phyloP scores from a whole-genome alignment of 2,888 invertebrate species.

The Nesidiocoris tenuis region DNA sequence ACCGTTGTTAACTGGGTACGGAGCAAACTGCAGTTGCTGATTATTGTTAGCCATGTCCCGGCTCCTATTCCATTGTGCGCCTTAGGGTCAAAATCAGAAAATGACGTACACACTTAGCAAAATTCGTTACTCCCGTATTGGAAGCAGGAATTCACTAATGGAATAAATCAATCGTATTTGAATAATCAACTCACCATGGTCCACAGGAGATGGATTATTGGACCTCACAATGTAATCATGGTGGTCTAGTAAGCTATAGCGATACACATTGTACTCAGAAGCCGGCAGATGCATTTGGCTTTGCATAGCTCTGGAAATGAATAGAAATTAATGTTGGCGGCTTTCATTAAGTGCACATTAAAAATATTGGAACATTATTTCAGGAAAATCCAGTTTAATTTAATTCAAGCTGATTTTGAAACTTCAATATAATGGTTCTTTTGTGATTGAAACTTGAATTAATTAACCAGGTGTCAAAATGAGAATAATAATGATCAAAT shows the following conservation, averaged over 20 bases:
- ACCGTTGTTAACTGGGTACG: background rate
- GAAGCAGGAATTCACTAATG: too few relatives aligned
- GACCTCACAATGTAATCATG: conserved; percentile 41
- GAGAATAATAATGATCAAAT: too few relatives aligned
- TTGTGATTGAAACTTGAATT: too few relatives aligned
- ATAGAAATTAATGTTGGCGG: too few relatives aligned
- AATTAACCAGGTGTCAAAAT: too few relatives aligned
- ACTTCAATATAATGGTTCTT: too few relatives aligned
- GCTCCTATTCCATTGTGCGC: conserved; percentile 10
- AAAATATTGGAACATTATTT: background rate
- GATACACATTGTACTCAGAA: conserved; percentile 34
- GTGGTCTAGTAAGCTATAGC: conserved; percentile 43
- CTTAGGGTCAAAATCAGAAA: background rate
- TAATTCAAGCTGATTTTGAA: too few relatives aligned
- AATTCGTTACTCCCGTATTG: too few relatives aligned
- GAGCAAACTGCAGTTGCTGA: conserved; percentile 20
- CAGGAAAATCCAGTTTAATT: background rate
- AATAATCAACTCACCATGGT: too few relatives aligned
- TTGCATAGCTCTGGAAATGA: conserved; percentile 29
- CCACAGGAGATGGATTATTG: conserved; percentile 44
- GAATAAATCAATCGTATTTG: too few relatives aligned
- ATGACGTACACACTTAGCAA: too few relatives aligned
- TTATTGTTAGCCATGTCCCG: conserved; percentile 23
- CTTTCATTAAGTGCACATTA: background rate
- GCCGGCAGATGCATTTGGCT: conserved; percentile 38